Base-by-base conservation (phyloP, 2,797 vertebrate genomes). In the Chlorospingus flavigularis region DNA sequence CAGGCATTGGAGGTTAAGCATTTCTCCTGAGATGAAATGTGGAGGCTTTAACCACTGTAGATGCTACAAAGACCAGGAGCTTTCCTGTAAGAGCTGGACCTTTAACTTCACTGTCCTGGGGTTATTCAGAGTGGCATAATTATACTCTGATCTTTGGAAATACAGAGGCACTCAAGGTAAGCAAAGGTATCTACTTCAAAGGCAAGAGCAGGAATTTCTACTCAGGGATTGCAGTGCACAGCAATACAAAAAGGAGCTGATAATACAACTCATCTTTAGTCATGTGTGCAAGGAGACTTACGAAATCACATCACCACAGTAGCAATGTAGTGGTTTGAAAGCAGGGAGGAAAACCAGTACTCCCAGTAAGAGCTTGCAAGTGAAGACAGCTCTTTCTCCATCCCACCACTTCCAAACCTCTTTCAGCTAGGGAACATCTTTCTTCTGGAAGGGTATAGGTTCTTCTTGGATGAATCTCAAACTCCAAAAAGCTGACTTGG, bases 171-270 rank as follows among this genome's bases (percentile, higher is more conserved):
- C 33, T 47, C 9, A 9, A n/a, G 40, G 17, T 55, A 47, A 47
- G 23, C 94, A 95, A 93, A 96, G 55, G 43, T 81, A 86, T 39
- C 58, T 63, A 90, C 82, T 94, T 96, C 92, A 96, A 96, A 96
- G 86, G 58, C n/a, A 96, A 71, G 72, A 88, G 51, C 39, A 78
- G 47, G 58, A 89, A 90, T 88, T 94, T 83, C 77, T 40, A 86
- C 84, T 90, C 65, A 33, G 37, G 71, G 62, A 71, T 3, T 73
- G 88, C 30, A 81, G 62, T 6, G 1, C 62, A 78, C 24, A 90
- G 92, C 70, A 72, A 58, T 62, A 88, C 37, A 80, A 77, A 90
- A 75, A 86, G 51, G 33, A 91, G 37, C 20, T 83, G 81, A 54
- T 77, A 78, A 83, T 25, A 70, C 33, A 90, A 35, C 40, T 93